Evolutionary conservation across 1,140 invertebrate genomes (phyloP).

Genomic region (Branchinecta lindahli): DNA sequence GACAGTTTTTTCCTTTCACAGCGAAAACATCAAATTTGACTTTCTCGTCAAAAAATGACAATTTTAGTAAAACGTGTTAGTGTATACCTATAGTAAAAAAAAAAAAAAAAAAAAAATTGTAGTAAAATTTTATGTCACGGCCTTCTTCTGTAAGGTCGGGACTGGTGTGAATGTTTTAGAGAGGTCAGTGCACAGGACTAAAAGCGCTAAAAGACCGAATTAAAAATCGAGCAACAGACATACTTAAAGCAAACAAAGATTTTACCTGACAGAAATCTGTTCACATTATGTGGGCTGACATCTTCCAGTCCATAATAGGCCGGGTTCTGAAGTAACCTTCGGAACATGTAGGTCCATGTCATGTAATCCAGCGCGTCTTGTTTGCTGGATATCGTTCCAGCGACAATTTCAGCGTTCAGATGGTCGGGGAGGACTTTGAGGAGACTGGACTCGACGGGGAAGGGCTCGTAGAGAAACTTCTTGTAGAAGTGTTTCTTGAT

Average conservation of each 20-base stretch:
- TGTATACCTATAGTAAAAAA: too few relatives aligned
- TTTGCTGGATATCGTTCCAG: conserved; percentile 73
- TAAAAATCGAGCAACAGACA: too few relatives aligned
- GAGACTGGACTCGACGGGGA: conserved; percentile 93
- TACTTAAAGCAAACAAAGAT: neutral
- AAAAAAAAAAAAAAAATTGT: too few relatives aligned
- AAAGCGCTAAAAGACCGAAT: too few relatives aligned
- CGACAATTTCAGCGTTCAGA: conserved; percentile 86
- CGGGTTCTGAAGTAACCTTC: conserved; percentile 83
- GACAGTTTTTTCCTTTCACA: too few relatives aligned
- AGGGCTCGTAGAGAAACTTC: conserved; percentile 96
- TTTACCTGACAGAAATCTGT: conserved; percentile 45
- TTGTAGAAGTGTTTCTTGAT: conserved; percentile 99
- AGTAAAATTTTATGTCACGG: too few relatives aligned
- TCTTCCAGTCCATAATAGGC: conserved; percentile 72
- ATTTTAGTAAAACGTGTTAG: too few relatives aligned
- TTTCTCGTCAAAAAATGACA: too few relatives aligned
- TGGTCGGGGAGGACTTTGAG: conserved; percentile 85
- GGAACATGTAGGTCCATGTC: conserved; percentile 97
- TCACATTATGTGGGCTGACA: conserved; percentile 54
- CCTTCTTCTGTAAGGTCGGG: too few relatives aligned
- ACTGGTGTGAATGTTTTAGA: too few relatives aligned
- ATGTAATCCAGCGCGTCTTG: conserved; percentile 92
- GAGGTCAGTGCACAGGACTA: too few relatives aligned
- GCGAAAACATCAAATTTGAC: too few relatives aligned